Percentiles rank a stretch among this genome's conserved stretches.
phyloP scores from a whole-genome alignment of 2,888 invertebrate genomes.

The Hydrotaea cyrtoneurina region DNA sequence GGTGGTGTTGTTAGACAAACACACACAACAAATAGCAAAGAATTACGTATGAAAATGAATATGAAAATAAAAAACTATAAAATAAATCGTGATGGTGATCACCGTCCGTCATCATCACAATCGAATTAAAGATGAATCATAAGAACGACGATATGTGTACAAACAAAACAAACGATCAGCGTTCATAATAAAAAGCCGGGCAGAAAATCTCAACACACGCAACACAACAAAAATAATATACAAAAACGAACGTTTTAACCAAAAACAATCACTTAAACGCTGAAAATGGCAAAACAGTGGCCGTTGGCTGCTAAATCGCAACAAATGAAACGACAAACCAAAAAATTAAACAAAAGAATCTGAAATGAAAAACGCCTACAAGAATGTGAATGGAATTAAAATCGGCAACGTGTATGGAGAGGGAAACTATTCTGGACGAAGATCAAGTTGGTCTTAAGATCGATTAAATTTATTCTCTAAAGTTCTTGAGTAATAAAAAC shows the following conservation, averaged over 20 bases:
- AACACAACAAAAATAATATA: neutral
- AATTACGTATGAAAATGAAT: neutral
- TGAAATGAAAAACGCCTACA: neutral
- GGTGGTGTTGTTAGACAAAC: neutral
- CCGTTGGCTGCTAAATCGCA: neutral
- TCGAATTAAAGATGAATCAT: conserved; percentile 22
- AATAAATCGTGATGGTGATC: neutral
- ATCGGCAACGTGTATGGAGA: neutral
- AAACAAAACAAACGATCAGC: conserved; percentile 7
- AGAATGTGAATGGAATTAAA: neutral
- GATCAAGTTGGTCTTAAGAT: no score
- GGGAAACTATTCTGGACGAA: neutral
- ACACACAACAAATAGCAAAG: conserved; percentile 1
- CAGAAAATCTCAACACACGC: neutral
- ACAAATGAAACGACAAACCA: neutral
- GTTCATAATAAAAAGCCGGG: neutral
- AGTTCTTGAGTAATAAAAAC: neutral
- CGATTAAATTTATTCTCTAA: neutral
- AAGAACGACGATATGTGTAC: conserved; percentile 43
- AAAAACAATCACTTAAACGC: neutral
- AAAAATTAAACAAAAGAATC: neutral
- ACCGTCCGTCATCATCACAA: conserved; percentile 36
- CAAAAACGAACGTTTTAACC: neutral
- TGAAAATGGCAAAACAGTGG: neutral
- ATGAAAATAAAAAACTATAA: neutral